Evolutionary conservation across 1,140 invertebrate genomes (phyloP), one percentile per base, ranked within the genome.

Genomic region (Palaemon carinicauda): DNA sequence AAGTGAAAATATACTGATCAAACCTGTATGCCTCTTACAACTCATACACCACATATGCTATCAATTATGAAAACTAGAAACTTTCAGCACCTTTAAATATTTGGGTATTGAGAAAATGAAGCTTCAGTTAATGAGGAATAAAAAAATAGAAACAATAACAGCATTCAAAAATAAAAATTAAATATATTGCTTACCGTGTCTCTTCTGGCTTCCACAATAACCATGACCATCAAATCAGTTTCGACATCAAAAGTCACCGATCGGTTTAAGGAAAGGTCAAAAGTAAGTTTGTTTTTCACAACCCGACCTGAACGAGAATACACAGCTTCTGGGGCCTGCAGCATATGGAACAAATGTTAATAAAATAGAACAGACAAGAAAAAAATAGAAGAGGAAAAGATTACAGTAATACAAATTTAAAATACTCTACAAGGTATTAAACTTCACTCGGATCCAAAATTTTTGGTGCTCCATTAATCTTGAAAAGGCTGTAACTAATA

Each of bases 211-310:
- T 86, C 83, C 21, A 86, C 50, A 24, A 86, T 80, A 19, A 80
- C 77, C 17, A 86, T 77, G 10, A 86, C 31, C 27, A 77, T 71
- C 17, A 86, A 33, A 24, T 86, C 83, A 14, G 83, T 53, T 51
- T 86, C 83, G 24, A 86, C 77, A n/a, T 86, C 80, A 51, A 86
- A 86, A 51, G 77, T n/a, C 15, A 86, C 4, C 3, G 83, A 65
- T 41, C 56, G 51, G 77, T 86, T 86, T 19, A 86, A 31, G 17
- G 83, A 80, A 27, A 80, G 19, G 41, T 86, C 83, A 50, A 74
- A 33, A 9, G 54, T 33, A 54, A 75, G 75, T 51, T 56, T 83
- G 1, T 71, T 17, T 56, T 83, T 83, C 31, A 75, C 24, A 15
- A 75, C n/a, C 15, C 81, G 73, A 3, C 81, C 81, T 53, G 81